Conservation (phyloP, 2,113 vertebrate species). For the Phalacrocorax pelagicus region DNA sequence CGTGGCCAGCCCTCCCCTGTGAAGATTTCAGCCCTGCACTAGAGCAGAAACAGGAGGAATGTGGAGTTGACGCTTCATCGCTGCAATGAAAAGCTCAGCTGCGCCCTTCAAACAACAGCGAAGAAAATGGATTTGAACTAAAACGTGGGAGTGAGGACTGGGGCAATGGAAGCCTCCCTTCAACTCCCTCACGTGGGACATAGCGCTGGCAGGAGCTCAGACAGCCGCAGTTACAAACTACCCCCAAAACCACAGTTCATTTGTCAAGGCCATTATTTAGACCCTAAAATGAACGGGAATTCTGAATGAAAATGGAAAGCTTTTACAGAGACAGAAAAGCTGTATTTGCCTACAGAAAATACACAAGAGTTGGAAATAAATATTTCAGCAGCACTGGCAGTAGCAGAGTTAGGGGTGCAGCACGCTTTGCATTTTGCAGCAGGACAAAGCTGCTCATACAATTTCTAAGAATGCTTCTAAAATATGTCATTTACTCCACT, state of each 20-base stretch:
- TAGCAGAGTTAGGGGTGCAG: accelerated
- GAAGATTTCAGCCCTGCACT: neutral
- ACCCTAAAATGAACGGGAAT: accelerated
- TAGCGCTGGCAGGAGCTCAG: accelerated
- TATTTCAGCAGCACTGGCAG: neutral
- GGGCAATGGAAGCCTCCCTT: neutral
- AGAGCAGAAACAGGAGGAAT: neutral
- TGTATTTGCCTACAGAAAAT: neutral
- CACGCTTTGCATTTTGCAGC: neutral
- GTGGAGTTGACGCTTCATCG: too few relatives aligned
- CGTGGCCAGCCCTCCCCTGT: accelerated
- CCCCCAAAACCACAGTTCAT: neutral
- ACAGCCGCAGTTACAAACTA: neutral
- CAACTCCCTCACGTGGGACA: accelerated
- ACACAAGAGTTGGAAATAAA: neutral
- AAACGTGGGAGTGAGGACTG: neutral
- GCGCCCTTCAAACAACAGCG: neutral
- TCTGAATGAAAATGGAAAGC: neutral
- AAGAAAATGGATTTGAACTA: neutral
- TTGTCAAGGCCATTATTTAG: neutral
- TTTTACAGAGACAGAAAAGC: neutral
- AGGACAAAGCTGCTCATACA: neutral
- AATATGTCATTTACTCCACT: accelerated
- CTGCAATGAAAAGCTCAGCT: neutral
- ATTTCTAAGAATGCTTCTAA: neutral